A percentile compares a stretch with the other conserved stretches of the same genome.
Evolutionary conservation across 1,140 invertebrate genomes (phyloP).

Genomic region (Teleogryllus occipitalis): DNA sequence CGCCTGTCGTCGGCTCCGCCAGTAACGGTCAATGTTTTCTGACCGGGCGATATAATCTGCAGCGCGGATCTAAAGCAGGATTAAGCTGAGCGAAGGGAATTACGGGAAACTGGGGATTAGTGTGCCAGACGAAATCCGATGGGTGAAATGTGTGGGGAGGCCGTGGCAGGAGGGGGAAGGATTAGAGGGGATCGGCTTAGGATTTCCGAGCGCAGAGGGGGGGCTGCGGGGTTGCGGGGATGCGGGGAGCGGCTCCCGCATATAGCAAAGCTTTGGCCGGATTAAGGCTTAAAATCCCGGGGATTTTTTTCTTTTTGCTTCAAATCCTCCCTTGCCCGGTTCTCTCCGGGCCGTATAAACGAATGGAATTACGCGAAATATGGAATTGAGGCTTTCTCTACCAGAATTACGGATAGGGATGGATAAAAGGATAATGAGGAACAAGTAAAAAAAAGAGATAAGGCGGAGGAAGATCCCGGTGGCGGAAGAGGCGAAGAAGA

Average conservation of each 20-base stretch:
- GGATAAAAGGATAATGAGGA: slow-evolving; percentile 10
- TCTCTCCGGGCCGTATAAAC: slow-evolving; percentile 9
- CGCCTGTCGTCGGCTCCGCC: neutral
- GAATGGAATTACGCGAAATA: slow-evolving; percentile 17
- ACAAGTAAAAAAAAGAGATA: slow-evolving; percentile 1
- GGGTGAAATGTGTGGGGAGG: slow-evolving; percentile 18
- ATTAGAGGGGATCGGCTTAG: slow-evolving; percentile 22
- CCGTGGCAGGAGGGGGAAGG: slow-evolving; percentile 14
- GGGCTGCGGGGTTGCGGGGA: slow-evolving; percentile 8
- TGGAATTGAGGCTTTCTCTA: slow-evolving; percentile 14
- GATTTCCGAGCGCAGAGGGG: slow-evolving; percentile 16
- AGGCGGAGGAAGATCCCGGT: neutral
- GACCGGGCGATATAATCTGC: slow-evolving; percentile 6
- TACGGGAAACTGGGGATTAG: slow-evolving; percentile 42
- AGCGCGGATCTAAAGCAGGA: slow-evolving; percentile 36
- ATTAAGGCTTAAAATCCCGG: slow-evolving; percentile 18
- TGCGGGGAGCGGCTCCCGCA: slow-evolving; percentile 6
- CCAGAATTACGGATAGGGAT: slow-evolving; percentile 11
- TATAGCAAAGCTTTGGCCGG: slow-evolving; percentile 15
- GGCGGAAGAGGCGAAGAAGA: neutral
- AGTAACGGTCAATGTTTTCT: slow-evolving; percentile 17
- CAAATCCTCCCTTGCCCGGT: slow-evolving; percentile 5
- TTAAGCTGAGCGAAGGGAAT: slow-evolving; percentile 43
- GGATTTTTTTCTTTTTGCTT: slow-evolving; percentile 15
- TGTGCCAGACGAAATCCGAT: slow-evolving; percentile 27